A percentile compares a stretch with the other conserved stretches of the same genome.
phyloP scores from a whole-genome alignment of 53 echinoderm and acorn worm species.

The Arbacia lixula region DNA sequence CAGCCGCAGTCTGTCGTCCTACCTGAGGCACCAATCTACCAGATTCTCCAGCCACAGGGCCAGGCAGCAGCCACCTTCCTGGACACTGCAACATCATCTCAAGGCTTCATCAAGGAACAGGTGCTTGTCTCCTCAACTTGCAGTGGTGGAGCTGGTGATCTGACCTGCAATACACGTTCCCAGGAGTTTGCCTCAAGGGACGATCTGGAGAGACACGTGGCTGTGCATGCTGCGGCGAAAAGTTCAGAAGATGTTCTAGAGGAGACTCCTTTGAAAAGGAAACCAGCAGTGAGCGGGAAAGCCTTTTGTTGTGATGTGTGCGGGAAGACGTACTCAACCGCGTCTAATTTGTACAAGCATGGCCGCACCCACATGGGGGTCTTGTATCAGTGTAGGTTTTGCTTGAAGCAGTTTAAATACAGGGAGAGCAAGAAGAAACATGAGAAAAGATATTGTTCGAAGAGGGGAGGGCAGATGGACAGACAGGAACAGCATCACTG shows the following conservation, averaged over 20 bases:
- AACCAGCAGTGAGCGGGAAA: background rate
- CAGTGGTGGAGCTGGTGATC: too few species aligned
- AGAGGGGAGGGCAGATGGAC: background rate
- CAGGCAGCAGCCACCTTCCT: background rate
- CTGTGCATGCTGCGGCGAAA: background rate
- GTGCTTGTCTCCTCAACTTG: background rate
- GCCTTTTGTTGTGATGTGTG: constrained; percentile 42
- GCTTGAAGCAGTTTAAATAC: constrained; percentile 18
- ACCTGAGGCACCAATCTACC: constrained; percentile 19
- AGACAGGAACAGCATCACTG: background rate
- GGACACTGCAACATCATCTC: background rate
- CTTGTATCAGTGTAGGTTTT: background rate
- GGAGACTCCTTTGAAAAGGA: too few species aligned
- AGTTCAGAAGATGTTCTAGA: background rate
- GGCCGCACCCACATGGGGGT: constrained; percentile 21
- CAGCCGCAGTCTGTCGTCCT: background rate
- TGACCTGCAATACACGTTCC: too few species aligned
- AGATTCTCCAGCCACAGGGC: constrained; percentile 3
- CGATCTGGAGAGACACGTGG: background rate
- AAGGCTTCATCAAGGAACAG: background rate
- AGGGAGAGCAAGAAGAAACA: constrained; percentile 40
- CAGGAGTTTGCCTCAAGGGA: background rate
- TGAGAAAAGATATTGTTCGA: background rate
- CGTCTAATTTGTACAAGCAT: constrained; percentile 38
- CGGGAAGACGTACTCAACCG: constrained; percentile 34